A percentile compares a stretch with the other conserved stretches of the same genome.
These are phyloP conservation scores for Procambarus clarkii DNA, from an alignment of 1,140 invertebrate genomes.

Conservation along the genomic window DNA sequence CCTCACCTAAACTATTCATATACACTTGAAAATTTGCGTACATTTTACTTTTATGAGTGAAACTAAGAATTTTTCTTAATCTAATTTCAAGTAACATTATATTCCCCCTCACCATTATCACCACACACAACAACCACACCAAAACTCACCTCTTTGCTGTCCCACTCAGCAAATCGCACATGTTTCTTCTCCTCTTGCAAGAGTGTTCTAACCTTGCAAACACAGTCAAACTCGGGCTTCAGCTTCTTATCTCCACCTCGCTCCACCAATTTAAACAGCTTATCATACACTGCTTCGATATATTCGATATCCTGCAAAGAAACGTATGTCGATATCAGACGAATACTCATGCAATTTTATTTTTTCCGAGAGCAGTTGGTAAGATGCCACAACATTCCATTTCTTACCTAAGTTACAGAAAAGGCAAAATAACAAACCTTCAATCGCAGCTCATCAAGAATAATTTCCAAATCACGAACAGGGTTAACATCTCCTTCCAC, in stretches of 20 bases:
- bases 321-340: not conserved
- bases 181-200: constrained; percentile 94
- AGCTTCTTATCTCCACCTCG: constrained; percentile 96
- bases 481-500: constrained; percentile 99
- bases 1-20: too few relatives aligned
- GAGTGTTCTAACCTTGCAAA: constrained; percentile 90
- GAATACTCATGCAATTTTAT: not conserved
- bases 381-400: too few relatives aligned
- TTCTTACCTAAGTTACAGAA: not conserved
- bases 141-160: constrained; percentile 89
- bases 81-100: too few relatives aligned
- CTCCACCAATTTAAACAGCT: constrained; percentile 90
- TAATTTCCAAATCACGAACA: constrained; percentile 96
- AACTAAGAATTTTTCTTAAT: too few relatives aligned
- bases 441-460: constrained; percentile 94
- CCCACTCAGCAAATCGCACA: constrained; percentile 95
- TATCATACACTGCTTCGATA: constrained; percentile 87
- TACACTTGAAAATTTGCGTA: too few relatives aligned
- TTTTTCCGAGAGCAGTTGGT: too few relatives aligned
- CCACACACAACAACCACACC: not conserved
- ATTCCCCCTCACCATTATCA: too few relatives aligned
- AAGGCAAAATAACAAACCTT: constrained; percentile 80
- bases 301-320: constrained; percentile 80
- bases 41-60: too few relatives aligned
- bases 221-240: constrained; percentile 88